A percentile compares a stretch with the other conserved stretches of the same genome.
These are phyloP conservation scores for Cyphomyrus discorhynchus DNA, from an alignment of 2,113 vertebrate genomes.

Conservation along the genomic window DNA sequence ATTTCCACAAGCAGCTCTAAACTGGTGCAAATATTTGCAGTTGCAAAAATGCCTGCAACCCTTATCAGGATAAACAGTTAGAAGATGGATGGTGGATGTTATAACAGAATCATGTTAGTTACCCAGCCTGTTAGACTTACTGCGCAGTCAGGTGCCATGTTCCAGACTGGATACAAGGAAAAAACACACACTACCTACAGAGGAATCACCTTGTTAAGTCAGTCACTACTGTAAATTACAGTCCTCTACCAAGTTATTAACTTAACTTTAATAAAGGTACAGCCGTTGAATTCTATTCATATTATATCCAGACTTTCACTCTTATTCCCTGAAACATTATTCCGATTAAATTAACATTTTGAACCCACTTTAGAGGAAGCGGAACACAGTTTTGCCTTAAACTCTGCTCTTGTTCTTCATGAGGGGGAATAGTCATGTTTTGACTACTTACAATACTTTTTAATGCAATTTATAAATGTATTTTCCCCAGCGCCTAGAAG, in stretches of 20 bases:
- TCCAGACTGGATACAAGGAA: neutral
- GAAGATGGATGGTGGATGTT: neutral
- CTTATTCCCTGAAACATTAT: neutral
- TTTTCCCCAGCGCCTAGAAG: neutral
- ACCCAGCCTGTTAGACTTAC: neutral
- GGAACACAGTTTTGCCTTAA: neutral
- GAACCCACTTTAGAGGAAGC: neutral
- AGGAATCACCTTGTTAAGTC: neutral
- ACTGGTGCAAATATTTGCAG: slow-evolving; percentile 5
- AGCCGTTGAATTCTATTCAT: neutral
- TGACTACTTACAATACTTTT: neutral
- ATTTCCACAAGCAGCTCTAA: neutral
- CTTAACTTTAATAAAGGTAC: neutral
- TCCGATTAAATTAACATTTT: neutral
- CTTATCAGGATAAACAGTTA: neutral
- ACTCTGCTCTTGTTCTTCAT: neutral
- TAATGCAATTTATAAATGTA: neutral
- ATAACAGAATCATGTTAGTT: neutral
- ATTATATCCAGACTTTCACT: neutral
- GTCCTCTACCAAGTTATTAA: neutral
- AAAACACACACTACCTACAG: neutral
- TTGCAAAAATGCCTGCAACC: neutral
- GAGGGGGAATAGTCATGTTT: neutral
- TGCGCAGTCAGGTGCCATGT: neutral
- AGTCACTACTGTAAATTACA: neutral